These are phyloP conservation scores for Falco berigora DNA, from an alignment of 2,797 vertebrate species.

Conservation along the genomic window DNA sequence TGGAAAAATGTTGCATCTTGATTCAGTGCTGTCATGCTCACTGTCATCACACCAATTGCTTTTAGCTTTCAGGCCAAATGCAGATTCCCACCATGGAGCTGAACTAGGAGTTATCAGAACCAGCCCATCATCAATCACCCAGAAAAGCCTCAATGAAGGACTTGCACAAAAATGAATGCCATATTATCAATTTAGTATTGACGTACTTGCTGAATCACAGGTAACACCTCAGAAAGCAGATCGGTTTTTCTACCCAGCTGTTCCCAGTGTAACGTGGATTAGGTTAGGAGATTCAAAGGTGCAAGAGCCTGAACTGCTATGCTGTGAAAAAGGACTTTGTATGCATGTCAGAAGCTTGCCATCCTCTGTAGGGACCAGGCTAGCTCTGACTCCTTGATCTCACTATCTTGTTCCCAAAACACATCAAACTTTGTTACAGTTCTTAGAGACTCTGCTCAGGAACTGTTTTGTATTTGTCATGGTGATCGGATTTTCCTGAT, in stretches of 20 bases:
- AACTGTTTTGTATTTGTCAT: not conserved
- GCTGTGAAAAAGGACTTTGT: not conserved
- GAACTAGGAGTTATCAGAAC: not conserved
- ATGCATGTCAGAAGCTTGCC: not conserved
- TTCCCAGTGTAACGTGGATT: not conserved
- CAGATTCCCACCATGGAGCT: not conserved
- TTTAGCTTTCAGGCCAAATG: not conserved
- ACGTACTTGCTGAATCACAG: not conserved
- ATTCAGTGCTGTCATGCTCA: not conserved
- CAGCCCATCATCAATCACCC: not conserved
- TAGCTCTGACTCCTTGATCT: not conserved
- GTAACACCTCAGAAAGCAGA: not conserved
- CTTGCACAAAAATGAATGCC: not conserved
- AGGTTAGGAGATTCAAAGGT: not conserved
- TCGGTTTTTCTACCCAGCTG: not conserved
- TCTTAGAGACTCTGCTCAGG: not conserved
- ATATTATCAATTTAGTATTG: not conserved
- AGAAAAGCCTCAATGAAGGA: not conserved
- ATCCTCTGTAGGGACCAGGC: not conserved
- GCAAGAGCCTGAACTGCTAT: not conserved
- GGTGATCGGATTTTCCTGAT: not conserved
- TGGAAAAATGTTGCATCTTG: not conserved
- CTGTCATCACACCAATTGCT: not conserved
- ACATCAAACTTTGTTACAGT: not conserved
- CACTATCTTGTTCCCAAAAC: not conserved